Conservation (phyloP, 2,888 invertebrate genomes). For the Stenichneumon culpator region DNA sequence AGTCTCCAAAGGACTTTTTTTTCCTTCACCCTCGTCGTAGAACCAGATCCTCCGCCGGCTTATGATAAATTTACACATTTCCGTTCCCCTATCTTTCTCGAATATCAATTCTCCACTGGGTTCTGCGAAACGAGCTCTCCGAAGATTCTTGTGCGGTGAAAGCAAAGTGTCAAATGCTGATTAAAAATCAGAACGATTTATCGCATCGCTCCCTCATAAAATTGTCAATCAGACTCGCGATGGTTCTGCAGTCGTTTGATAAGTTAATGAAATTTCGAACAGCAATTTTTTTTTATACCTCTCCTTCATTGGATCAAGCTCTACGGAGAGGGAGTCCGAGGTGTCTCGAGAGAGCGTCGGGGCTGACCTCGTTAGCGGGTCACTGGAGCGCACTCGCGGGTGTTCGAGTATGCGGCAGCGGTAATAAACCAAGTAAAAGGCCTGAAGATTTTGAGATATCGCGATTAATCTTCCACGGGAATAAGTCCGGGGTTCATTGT, state of each 20-base stretch:
- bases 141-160: background rate
- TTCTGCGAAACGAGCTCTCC: background rate
- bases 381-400: background rate
- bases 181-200: background rate
- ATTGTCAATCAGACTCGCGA: background rate
- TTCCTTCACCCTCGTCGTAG: slow-evolving; percentile 7
- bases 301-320: slow-evolving; percentile 3
- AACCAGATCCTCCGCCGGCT: slow-evolving; percentile 1
- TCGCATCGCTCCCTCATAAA: background rate
- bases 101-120: background rate
- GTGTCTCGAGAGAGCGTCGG: background rate
- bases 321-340: background rate
- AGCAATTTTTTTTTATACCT: background rate
- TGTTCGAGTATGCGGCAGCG: background rate
- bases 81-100: background rate
- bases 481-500: slow-evolving; percentile 51
- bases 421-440: slow-evolving; percentile 45
- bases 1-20: slow-evolving; percentile 1
- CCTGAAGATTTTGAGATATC: slow-evolving; percentile 59
- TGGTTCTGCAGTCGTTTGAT: background rate
- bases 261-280: background rate
- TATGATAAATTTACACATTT: slow-evolving; percentile 15
- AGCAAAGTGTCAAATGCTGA: background rate
- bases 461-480: slow-evolving; percentile 43
- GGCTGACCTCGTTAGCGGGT: background rate